Conservation (phyloP, 1,140 invertebrate species). For the Chlorops oryzae region DNA sequence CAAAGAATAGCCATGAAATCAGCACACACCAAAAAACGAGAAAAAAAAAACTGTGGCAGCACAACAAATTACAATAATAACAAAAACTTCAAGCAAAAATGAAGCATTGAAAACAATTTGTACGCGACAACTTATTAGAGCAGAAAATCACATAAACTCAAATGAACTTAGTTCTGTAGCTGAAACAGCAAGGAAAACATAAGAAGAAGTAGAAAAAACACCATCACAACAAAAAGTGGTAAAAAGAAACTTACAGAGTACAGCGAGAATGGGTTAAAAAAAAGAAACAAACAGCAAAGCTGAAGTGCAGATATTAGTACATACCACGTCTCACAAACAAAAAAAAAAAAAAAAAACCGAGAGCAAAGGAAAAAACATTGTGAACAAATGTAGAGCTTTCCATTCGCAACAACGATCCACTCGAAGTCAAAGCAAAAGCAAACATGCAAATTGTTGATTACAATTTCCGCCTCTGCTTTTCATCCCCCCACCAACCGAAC, state of each 20-base stretch:
- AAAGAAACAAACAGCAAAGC: conserved; percentile 1
- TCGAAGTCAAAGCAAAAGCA: conserved; percentile 26
- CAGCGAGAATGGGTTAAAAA: background rate
- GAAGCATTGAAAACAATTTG: conserved; percentile 6
- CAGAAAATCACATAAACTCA: conserved; percentile 42
- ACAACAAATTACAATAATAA: background rate
- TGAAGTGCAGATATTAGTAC: conserved; percentile 24
- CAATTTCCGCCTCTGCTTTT: too few species aligned
- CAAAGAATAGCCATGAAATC: too few species aligned
- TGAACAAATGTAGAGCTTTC: background rate
- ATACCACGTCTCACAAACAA: conserved; percentile 26
- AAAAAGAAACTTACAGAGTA: background rate
- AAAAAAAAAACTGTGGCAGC: too few species aligned
- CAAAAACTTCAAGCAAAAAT: background rate
- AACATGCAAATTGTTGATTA: conserved; percentile 47
- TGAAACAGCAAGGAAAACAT: conserved; percentile 8
- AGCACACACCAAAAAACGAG: too few species aligned
- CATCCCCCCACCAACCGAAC: too few species aligned
- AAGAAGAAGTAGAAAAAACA: background rate
- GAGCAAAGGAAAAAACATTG: conserved; percentile 4
- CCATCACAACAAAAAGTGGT: conserved; percentile 1
- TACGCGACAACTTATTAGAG: conserved; percentile 29
- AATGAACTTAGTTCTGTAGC: conserved; percentile 39
- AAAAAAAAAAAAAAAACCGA: conserved; percentile 12
- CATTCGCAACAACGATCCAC: background rate